Evolutionary conservation across 2,797 vertebrate genomes (phyloP), one percentile per base, ranked within the genome.

Genomic region (Hippocampus kuda): DNA sequence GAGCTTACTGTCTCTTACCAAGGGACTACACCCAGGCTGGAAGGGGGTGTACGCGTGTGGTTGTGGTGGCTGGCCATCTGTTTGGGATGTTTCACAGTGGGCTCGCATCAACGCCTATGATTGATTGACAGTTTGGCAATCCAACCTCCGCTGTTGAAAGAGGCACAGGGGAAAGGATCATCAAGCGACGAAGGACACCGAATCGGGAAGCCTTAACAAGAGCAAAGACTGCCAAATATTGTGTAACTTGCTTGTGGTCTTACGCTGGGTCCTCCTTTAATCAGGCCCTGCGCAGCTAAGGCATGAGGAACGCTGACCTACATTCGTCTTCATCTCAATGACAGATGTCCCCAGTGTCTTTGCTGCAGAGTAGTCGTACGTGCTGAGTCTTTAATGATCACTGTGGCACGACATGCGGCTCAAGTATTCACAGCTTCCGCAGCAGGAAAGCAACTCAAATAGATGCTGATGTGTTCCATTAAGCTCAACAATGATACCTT

Each of bases 1-100:
- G 76, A 88, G 90, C 88, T 92, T 92, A 92, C 56, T 77, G 86
- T 81, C 84, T 88, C 79, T 87, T 83, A 81, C 80, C 70, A 71
- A 77, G 75, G 75, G 78, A 80, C 81, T 77, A 75, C 81, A 81
- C 79, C 73, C 53, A 68, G 68, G 72, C 38, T 54, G 83, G 69
- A 78, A 71, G 84, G 86, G 87, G 82, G 78, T 71, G 85, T 72
- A 69, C 26, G 78, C 71, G 73, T 77, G 85, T 81, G 82, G 79
- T 77, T 63, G 68, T 78, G 34, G 22, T 67, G 38, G 51, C 77
- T 71, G 77, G 85, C 90, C 90, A 91, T 91, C 91, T 92, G 91
- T 84, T 83, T 82, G 75, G 76, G 73, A 82, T 72, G 77, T 83
- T 87, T 88, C 73, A 82, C 79, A 82, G 81, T 81, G 84, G 80